Percentiles rank a stretch among this genome's conserved stretches.
These are phyloP conservation scores for Notiomystis cincta DNA, from an alignment of 2,113 vertebrate genomes.

Conservation along the genomic window DNA sequence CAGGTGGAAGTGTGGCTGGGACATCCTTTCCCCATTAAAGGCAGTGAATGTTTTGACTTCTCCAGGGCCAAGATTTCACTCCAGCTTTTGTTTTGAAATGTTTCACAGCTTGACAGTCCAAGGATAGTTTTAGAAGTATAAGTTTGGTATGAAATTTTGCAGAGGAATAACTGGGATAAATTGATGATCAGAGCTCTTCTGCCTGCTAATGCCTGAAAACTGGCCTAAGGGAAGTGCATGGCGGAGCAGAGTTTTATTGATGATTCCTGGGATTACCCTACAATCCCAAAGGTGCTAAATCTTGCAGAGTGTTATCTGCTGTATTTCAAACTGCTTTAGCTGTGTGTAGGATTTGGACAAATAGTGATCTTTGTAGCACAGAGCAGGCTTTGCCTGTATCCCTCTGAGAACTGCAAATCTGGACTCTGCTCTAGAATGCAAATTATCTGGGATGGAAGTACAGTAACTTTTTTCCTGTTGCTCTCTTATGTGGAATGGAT, in stretches of 20 bases:
- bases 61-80: not conserved
- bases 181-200: not conserved
- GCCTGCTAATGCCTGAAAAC: not conserved
- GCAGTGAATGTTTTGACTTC: not conserved
- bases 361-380: not conserved
- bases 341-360: not conserved
- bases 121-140: not conserved
- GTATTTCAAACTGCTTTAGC: conserved; percentile 25
- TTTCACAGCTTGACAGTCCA: not conserved
- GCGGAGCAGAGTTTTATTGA: conserved; percentile 31
- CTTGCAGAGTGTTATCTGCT: not conserved
- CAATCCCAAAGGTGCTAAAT: conserved; percentile 26
- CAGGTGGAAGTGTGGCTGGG: not conserved
- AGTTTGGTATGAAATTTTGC: not conserved
- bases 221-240: not conserved
- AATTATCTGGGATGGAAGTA: not conserved
- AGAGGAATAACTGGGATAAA: not conserved
- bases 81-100: not conserved
- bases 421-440: conserved; percentile 9
- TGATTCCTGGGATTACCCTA: conserved; percentile 6
- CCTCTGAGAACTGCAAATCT: conserved; percentile 44
- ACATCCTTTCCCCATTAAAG: not conserved
- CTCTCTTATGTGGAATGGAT: not conserved
- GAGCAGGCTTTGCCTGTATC: not conserved
- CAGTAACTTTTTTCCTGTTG: not conserved